These are phyloP conservation scores for Zalophus californianus DNA, from an alignment of 2,797 vertebrate genomes.

Conservation along the genomic window DNA sequence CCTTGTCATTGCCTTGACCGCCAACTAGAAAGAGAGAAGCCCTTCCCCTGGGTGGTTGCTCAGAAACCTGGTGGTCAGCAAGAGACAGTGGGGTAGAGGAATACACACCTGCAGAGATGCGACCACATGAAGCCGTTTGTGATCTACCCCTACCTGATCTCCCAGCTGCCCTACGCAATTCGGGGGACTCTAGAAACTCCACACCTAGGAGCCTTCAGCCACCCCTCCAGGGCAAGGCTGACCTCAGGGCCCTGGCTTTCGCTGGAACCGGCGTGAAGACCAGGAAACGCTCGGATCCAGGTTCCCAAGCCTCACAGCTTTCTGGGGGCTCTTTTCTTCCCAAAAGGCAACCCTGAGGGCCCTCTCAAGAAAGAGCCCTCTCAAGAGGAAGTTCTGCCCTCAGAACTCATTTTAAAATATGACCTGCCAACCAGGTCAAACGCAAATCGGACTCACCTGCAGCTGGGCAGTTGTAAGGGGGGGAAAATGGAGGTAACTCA, in stretches of 20 bases:
- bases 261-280: fast-evolving
- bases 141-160: neutral
- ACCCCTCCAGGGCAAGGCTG: neutral
- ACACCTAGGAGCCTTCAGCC: too few species aligned
- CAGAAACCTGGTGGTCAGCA: neutral
- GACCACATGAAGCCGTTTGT: neutral
- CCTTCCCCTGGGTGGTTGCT: neutral
- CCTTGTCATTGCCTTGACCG: neutral
- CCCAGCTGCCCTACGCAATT: neutral
- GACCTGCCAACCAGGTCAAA: neutral
- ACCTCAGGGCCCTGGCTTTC: neutral
- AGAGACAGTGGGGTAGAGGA: neutral
- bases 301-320: neutral
- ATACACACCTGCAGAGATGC: neutral
- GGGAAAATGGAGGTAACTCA: neutral
- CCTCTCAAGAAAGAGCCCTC: neutral
- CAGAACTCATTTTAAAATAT: conserved; percentile 16
- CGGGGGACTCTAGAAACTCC: neutral
- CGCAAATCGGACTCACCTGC: neutral
- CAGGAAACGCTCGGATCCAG: neutral
- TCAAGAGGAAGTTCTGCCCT: neutral
- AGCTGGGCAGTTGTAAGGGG: neutral
- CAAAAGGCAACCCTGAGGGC: neutral
- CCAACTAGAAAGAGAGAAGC: neutral
- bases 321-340: neutral